phyloP scores from a whole-genome alignment of 2,113 vertebrate genomes.

The Seriola rivoliana region DNA sequence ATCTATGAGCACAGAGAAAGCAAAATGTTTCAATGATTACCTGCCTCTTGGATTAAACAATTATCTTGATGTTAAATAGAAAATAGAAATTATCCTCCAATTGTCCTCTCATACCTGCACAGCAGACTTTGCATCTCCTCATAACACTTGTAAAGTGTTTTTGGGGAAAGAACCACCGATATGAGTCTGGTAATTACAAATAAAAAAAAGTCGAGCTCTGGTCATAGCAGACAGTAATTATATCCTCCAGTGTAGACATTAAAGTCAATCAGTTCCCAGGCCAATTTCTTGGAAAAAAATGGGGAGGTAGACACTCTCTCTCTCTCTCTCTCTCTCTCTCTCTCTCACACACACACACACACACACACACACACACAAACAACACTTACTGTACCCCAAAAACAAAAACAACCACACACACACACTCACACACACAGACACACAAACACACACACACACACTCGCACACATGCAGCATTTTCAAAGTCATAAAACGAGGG shows the following conservation, averaged over 20 bases:
- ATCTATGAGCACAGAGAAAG: background rate
- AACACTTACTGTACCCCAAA: conserved; percentile 56
- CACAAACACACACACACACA: conserved; percentile 48
- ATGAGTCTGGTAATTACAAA: conserved; percentile 58
- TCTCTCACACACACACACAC: background rate
- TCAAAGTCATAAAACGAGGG: conserved; percentile 86
- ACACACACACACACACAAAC: conserved; percentile 6
- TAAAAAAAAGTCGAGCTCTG: conserved; percentile 56
- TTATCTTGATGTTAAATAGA: conserved; percentile 41
- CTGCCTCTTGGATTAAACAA: conserved; percentile 38
- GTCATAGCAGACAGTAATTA: conserved; percentile 75
- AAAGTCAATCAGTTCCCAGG: conserved; percentile 75
- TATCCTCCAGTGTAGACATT: conserved; percentile 70
- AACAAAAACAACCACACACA: conserved; percentile 71
- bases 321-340: background rate
- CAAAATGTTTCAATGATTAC: conserved; percentile 21
- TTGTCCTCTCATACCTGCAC: background rate
- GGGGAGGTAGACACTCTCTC: conserved; percentile 58
- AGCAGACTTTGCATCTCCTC: conserved; percentile 16
- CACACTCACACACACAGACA: conserved; percentile 35
- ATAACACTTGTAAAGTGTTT: conserved; percentile 35
- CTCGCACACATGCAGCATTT: conserved; percentile 75
- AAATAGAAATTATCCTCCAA: conserved; percentile 43
- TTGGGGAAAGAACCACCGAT: conserved; percentile 17
- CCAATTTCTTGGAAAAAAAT: conserved; percentile 63